Evolutionary conservation across 2,113 vertebrate species (phyloP).

Genomic region (Stictonetta naevosa): DNA sequence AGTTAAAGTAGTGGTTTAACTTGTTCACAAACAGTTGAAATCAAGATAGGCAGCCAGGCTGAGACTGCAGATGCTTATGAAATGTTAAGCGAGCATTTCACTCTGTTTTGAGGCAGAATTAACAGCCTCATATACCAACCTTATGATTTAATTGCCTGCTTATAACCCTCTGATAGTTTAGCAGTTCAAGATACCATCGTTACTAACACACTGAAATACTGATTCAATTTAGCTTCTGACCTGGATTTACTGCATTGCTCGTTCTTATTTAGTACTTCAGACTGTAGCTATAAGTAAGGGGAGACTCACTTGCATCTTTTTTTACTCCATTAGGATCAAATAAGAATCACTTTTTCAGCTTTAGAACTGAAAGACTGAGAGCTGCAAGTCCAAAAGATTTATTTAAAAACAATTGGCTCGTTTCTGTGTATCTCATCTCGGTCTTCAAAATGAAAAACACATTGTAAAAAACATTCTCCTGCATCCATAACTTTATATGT

Average conservation of each 20-base stretch:
- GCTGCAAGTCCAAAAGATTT: background rate
- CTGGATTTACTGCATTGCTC: constrained; percentile 42
- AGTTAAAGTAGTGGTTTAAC: background rate
- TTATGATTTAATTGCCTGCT: constrained; percentile 60
- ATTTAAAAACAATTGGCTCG: background rate
- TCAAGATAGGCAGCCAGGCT: background rate
- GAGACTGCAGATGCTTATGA: constrained; percentile 29
- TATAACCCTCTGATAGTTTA: constrained; percentile 48
- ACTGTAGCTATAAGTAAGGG: background rate
- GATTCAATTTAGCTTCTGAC: constrained; percentile 46
- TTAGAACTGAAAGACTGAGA: background rate
- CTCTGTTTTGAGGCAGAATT: constrained; percentile 23
- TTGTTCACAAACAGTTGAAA: background rate
- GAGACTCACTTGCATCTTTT: background rate
- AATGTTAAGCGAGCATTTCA: constrained; percentile 28
- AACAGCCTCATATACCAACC: background rate
- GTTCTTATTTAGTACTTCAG: constrained; percentile 30
- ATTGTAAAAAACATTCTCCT: background rate
- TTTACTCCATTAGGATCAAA: background rate
- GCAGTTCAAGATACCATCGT: constrained; percentile 31
- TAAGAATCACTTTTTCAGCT: background rate
- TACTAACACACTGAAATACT: constrained; percentile 42
- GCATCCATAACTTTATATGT: background rate
- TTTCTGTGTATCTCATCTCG: background rate
- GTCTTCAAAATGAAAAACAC: background rate